phyloP scores from a whole-genome alignment of 37 sponge, comb jelly and placozoan species.

The Eunapius fragilis region DNA sequence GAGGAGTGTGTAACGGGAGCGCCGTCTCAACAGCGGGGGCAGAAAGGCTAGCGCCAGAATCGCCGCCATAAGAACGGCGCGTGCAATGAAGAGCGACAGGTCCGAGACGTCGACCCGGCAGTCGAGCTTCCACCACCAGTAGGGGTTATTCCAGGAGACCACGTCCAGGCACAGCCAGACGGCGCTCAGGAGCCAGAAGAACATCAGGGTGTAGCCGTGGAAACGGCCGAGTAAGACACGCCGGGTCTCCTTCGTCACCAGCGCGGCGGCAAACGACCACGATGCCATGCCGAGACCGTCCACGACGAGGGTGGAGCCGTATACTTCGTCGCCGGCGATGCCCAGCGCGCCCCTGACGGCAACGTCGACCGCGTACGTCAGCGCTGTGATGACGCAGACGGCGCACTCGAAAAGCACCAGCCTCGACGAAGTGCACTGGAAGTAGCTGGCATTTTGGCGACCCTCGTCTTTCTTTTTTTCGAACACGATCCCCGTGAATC shows the following conservation, averaged over 20 bases:
- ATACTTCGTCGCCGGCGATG: slow-evolving; percentile 43
- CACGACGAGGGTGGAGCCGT: slow-evolving; percentile 62
- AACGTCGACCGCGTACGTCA: slow-evolving; percentile 47
- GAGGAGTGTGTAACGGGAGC: slow-evolving; percentile 11
- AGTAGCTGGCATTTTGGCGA: background rate
- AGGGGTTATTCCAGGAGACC: slow-evolving; percentile 35
- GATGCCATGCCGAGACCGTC: slow-evolving; percentile 44
- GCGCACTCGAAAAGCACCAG: background rate
- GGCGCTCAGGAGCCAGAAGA: slow-evolving; percentile 61
- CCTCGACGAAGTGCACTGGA: background rate
- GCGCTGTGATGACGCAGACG: slow-evolving; percentile 2
- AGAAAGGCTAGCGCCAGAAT: slow-evolving; percentile 36
- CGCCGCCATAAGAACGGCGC: slow-evolving; percentile 12
- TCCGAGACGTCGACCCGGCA: slow-evolving; percentile 47
- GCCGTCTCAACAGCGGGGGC: slow-evolving; percentile 13
- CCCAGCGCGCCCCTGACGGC: slow-evolving; percentile 31
- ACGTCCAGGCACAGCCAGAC: slow-evolving; percentile 53
- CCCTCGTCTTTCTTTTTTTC: slow-evolving; percentile 2
- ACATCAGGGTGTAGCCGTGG: slow-evolving; percentile 34
- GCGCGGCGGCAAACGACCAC: slow-evolving; percentile 44
- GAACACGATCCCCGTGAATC: slow-evolving; percentile 47
- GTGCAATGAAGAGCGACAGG: slow-evolving; percentile 30
- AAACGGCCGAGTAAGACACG: background rate
- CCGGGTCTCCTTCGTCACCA: slow-evolving; percentile 26
- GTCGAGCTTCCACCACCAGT: slow-evolving; percentile 75